phyloP scores from a whole-genome alignment of 2,797 vertebrate genomes.

The Apogon hyalosoma region DNA sequence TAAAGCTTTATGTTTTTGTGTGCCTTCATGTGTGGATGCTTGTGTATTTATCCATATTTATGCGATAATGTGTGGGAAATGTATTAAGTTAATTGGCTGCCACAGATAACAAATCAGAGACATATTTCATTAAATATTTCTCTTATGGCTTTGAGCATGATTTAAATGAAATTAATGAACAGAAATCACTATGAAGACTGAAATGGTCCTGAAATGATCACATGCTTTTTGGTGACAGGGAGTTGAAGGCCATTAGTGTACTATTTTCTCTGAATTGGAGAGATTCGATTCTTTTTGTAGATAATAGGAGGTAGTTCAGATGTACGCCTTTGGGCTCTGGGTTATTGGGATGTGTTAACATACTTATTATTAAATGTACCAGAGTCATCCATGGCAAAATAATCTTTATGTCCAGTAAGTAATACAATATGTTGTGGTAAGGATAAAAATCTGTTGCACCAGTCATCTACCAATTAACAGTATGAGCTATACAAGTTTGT shows the following conservation, averaged over 20 bases:
- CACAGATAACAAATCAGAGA: constrained; percentile 57
- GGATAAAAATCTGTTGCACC: too few species aligned
- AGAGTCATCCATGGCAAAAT: too few species aligned
- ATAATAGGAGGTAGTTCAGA: neutral
- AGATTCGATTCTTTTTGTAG: neutral
- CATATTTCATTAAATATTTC: constrained; percentile 52
- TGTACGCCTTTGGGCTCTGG: too few species aligned
- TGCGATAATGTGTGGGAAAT: constrained; percentile 10
- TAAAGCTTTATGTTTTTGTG: constrained; percentile 52
- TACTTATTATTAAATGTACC: too few species aligned
- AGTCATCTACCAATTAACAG: constrained; percentile 2
- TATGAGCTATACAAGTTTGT: neutral
- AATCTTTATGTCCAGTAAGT: too few species aligned
- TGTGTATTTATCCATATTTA: constrained; percentile 49
- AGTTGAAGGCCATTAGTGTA: too few species aligned
- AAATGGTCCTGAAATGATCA: constrained; percentile 25
- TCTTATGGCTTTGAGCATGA: constrained; percentile 37
- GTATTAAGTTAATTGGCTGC: constrained; percentile 68
- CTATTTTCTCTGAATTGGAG: constrained; percentile 5
- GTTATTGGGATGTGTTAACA: too few species aligned
- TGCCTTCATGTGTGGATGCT: constrained; percentile 33
- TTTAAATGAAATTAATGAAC: constrained; percentile 45
- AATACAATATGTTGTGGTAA: neutral
- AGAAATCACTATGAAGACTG: constrained; percentile 47
- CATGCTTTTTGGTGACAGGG: constrained; percentile 8